Evolutionary conservation across 2,888 invertebrate genomes (phyloP).

Genomic region (Azorinus chamasolen): DNA sequence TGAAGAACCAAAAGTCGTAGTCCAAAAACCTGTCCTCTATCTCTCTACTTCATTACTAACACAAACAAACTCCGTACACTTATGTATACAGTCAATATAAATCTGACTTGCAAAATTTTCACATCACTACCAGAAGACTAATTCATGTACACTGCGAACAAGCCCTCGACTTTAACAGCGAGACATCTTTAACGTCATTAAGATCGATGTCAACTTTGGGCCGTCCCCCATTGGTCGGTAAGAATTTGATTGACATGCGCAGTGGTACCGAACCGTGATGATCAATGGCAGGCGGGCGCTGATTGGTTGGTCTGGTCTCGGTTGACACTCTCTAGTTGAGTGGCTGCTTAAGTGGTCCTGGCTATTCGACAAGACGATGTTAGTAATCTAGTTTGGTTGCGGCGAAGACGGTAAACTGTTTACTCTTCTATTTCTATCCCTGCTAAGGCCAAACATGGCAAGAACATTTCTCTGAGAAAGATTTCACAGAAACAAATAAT

Average conservation of each 20-base stretch:
- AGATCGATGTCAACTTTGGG: slow-evolving; percentile 70
- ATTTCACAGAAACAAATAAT: no score
- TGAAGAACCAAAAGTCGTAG: slow-evolving; percentile 19
- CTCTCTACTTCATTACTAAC: slow-evolving; percentile 55
- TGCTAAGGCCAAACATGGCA: no score
- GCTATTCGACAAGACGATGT: no score
- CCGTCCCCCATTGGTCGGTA: slow-evolving; percentile 73
- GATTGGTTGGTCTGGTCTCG: no score
- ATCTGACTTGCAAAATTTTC: slow-evolving; percentile 76
- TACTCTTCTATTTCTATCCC: no score
- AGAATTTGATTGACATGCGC: slow-evolving; percentile 80
- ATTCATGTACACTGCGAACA: slow-evolving; percentile 87
- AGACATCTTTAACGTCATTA: slow-evolving; percentile 77
- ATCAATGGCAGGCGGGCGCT: slow-evolving; percentile 30
- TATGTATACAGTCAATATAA: slow-evolving; percentile 64
- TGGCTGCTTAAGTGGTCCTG: no score
- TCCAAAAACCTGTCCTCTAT: slow-evolving; percentile 23
- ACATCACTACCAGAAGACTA: slow-evolving; percentile 88
- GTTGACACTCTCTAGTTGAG: no score
- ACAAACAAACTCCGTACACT: slow-evolving; percentile 58
- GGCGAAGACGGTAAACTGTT: no score
- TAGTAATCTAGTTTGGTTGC: no score
- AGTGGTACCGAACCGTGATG: slow-evolving; percentile 73
- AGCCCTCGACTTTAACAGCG: slow-evolving; percentile 70
- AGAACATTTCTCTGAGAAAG: no score